Percentiles rank a stretch among this genome's conserved stretches.
phyloP scores from a whole-genome alignment of 2,888 invertebrate genomes.

The Trilocha varians region DNA sequence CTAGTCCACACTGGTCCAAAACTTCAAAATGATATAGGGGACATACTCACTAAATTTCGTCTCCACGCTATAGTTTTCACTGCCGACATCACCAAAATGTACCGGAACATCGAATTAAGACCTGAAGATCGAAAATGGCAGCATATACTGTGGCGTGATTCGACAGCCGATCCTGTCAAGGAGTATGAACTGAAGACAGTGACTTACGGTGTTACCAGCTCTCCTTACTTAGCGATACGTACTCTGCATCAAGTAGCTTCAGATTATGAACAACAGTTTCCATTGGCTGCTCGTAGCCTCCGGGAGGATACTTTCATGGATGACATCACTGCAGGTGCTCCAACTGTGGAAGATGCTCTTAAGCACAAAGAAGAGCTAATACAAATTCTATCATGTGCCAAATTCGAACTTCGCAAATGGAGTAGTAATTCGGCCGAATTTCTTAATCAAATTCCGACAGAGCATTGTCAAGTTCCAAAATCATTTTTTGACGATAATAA shows the following conservation, averaged over 20 bases:
- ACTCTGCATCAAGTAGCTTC: too few relatives aligned
- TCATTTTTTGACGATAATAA: not conserved
- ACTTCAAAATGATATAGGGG: conserved; percentile 1
- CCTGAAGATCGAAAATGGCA: not conserved
- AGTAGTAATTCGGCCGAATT: too few relatives aligned
- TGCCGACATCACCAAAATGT: not conserved
- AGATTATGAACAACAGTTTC: too few relatives aligned
- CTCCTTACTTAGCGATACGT: not conserved
- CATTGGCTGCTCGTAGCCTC: too few relatives aligned
- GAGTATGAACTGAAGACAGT: not conserved
- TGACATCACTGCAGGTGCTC: too few relatives aligned
- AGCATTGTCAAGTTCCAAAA: not conserved
- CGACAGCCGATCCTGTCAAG: not conserved
- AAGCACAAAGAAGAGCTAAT: too few relatives aligned
- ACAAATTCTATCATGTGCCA: too few relatives aligned
- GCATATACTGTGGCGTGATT: not conserved
- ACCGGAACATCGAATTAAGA: conserved; percentile 1
- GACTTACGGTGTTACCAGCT: not conserved
- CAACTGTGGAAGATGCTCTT: too few relatives aligned
- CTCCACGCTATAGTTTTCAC: not conserved
- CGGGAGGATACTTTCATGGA: too few relatives aligned
- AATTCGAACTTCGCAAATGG: too few relatives aligned
- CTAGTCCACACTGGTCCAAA: too few relatives aligned
- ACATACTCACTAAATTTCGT: not conserved
- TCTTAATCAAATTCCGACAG: too few relatives aligned